phyloP scores from a whole-genome alignment of 2,888 invertebrate genomes.

The Himalopsyche japonica region DNA sequence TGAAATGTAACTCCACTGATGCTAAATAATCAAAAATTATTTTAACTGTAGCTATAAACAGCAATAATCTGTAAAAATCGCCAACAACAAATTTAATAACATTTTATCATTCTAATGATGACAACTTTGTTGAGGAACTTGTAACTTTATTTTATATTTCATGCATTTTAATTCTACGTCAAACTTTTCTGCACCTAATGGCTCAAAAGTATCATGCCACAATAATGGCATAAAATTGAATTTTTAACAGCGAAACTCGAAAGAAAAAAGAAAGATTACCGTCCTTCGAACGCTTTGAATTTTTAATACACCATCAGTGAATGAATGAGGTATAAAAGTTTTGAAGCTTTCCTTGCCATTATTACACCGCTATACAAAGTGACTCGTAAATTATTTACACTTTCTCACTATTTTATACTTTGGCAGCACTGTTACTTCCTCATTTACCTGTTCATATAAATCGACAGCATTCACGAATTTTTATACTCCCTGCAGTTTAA shows the following conservation, averaged over 20 bases:
- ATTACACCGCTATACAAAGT: not conserved
- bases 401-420: slow-evolving; percentile 3
- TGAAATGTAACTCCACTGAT: too few relatives aligned
- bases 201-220: not conserved
- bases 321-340: not conserved
- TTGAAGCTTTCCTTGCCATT: not conserved
- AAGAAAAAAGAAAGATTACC: not conserved
- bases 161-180: not conserved
- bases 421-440: not conserved
- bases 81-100: too few relatives aligned
- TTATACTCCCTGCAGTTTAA: not conserved
- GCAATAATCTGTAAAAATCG: too few relatives aligned
- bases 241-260: not conserved
- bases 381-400: slow-evolving; percentile 7
- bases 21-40: too few relatives aligned
- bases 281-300: slow-evolving; percentile 1
- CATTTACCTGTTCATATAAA: not conserved
- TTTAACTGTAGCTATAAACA: too few relatives aligned
- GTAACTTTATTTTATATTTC: not conserved
- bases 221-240: not conserved
- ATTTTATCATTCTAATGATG: too few relatives aligned
- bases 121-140: not conserved
- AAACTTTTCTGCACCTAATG: not conserved
- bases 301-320: not conserved
- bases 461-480: not conserved